Evolutionary conservation across 2,113 vertebrate genomes (phyloP), one percentile per base, ranked within the genome.

Genomic region (Tapirus terrestris): DNA sequence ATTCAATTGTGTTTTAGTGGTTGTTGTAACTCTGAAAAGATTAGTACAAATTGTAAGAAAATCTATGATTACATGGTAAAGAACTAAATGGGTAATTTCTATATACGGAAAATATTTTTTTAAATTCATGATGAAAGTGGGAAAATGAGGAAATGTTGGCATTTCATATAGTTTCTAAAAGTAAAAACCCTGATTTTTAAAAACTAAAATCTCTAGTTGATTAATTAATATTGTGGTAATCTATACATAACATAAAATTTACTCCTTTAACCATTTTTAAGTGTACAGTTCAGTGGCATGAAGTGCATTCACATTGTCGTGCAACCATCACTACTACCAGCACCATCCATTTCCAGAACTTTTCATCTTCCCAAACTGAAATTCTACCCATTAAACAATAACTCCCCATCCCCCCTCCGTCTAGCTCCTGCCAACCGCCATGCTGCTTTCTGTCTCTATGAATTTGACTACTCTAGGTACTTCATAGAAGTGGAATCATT

Each of bases 1-100:
- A 91, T 72, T 92, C 58, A 65, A 93, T 61, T 76, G 2, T 65
- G 10, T 94, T 97, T 93, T 89, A 83, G 25, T 96, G 61, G 60
- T 96, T 36, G 27, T 96, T 36, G 27, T 96, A 93, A 85, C 31
- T 95, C 61, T 73, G 51, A 97, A 97, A 93, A 93, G 85, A 90
- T 73, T 51, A 92, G 31, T 87, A 45, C 61, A 97, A 36, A 86
- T 92, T 94, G 94, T 85, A 84, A 90, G 84, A 84, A 97, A 98
- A 86, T 60, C 56, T 68, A 6, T 95, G 73, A 87, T 82, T 85
- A 8, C 17, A 29, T 84, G 76, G 65, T 90, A 92, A 97, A 63
- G 21, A 89, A 81, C 51, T 73, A 89, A 92, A 56, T 51, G 80
- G 31, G 10, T 94, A 80, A 76, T 77, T 76, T 85, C 72, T 95